phyloP scores from a whole-genome alignment of 2,888 invertebrate genomes.

The Heliothis peltigera region DNA sequence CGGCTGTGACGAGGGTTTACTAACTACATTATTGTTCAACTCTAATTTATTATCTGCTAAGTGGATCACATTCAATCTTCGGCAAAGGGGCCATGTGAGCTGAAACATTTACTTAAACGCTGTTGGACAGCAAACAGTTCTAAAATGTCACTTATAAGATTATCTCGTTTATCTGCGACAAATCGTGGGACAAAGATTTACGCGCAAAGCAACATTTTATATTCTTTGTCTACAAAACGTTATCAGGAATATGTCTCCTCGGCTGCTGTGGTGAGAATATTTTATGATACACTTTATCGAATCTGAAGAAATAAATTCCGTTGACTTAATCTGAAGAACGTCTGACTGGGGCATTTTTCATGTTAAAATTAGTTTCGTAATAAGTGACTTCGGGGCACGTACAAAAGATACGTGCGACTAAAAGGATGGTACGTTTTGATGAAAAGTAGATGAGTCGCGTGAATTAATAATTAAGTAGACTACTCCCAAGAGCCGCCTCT shows the following conservation, averaged over 20 bases:
- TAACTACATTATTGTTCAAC: conserved; percentile 55
- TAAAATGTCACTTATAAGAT: conserved; percentile 35
- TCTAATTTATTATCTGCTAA: conserved; percentile 61
- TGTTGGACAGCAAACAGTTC: conserved; percentile 43
- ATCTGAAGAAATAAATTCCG: conserved; percentile 29
- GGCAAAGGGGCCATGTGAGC: conserved; percentile 17
- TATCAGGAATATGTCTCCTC: conserved; percentile 56
- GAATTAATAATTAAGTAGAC: conserved; percentile 59
- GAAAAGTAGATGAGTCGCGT: conserved; percentile 53
- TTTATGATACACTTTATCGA: conserved; percentile 47
- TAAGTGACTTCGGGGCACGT: conserved; percentile 24
- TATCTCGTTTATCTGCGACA: conserved; percentile 51
- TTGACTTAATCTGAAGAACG: conserved; percentile 30
- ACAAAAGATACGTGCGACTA: conserved; percentile 38
- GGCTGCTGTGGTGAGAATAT: conserved; percentile 49
- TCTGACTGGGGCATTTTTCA: conserved; percentile 18
- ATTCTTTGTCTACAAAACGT: conserved; percentile 48
- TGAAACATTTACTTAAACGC: conserved; percentile 34
- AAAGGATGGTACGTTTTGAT: conserved; percentile 47
- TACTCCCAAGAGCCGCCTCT: conserved; percentile 19
- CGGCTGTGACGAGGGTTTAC: conserved; percentile 55
- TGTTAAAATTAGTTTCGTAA: conserved; percentile 39
- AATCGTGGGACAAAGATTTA: conserved; percentile 50
- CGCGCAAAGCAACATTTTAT: conserved; percentile 45
- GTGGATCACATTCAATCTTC: conserved; percentile 54